phyloP scores from a whole-genome alignment of 2,797 vertebrate species.

The Corythornis leucogaster region DNA sequence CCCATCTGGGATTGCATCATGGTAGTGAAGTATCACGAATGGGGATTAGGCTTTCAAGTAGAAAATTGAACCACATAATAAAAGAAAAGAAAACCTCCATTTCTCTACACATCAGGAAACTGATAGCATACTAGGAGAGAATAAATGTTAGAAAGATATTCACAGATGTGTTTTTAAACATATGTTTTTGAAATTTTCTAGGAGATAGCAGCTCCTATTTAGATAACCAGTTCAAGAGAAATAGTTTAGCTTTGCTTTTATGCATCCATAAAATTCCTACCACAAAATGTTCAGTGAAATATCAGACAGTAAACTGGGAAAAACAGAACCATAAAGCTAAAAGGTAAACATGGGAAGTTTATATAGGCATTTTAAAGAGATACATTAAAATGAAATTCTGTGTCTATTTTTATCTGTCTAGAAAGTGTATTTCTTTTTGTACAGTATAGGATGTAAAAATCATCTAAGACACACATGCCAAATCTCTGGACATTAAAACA shows the following conservation, averaged over 20 bases:
- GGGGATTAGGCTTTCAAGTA: not conserved
- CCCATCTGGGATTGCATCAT: not conserved
- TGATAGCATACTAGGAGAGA: not conserved
- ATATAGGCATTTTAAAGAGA: not conserved
- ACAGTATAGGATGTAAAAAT: not conserved
- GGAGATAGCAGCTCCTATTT: not conserved
- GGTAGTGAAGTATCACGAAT: not conserved
- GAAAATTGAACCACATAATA: not conserved
- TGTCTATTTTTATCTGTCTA: not conserved
- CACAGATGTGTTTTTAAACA: not conserved
- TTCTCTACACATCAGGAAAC: not conserved
- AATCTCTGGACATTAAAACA: not conserved
- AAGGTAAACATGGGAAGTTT: conserved; percentile 13
- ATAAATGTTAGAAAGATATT: not conserved
- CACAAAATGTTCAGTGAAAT: not conserved
- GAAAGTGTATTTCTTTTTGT: not conserved
- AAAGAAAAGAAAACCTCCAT: not conserved
- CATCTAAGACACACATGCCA: not conserved
- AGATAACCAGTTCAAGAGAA: not conserved
- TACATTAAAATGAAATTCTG: not conserved
- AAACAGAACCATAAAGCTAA: conserved; percentile 18
- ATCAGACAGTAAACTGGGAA: conserved; percentile 10
- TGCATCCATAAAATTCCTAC: conserved; percentile 28
- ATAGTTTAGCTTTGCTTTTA: conserved; percentile 1
- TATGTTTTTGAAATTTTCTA: not conserved